Conservation (phyloP, 1,140 invertebrate species). For the Formica selysi region DNA sequence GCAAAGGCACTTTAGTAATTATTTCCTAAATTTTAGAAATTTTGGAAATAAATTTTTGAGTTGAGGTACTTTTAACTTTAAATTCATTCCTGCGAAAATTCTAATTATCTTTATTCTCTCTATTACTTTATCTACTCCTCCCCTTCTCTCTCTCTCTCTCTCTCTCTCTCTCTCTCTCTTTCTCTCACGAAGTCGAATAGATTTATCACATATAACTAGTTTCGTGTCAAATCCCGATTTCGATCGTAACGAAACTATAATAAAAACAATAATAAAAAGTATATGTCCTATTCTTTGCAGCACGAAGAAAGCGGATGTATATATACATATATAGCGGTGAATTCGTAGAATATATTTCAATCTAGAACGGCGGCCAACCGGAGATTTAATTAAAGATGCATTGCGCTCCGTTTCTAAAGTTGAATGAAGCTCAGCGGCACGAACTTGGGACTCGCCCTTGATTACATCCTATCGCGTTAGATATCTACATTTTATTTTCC, state of each 20-base stretch:
- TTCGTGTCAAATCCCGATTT: background rate
- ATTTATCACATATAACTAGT: background rate
- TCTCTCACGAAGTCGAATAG: background rate
- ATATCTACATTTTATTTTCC: slow-evolving; percentile 57
- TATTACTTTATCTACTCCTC: too few species aligned
- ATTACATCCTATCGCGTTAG: slow-evolving; percentile 68
- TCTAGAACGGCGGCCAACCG: slow-evolving; percentile 55
- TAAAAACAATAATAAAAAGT: background rate
- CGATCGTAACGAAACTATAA: background rate
- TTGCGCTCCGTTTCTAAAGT: slow-evolving; percentile 78
- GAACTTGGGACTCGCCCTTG: slow-evolving; percentile 65
- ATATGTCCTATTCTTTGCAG: background rate
- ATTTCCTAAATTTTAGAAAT: background rate
- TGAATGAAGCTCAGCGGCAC: slow-evolving; percentile 72
- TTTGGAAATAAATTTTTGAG: slow-evolving; percentile 32
- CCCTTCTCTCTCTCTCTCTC: too few species aligned
- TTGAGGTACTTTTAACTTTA: background rate
- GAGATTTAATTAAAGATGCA: slow-evolving; percentile 84
- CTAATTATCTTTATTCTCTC: background rate
- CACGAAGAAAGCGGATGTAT: background rate
- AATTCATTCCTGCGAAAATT: slow-evolving; percentile 22
- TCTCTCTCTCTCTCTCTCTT: too few species aligned
- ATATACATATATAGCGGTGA: slow-evolving; percentile 16
- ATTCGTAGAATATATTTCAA: slow-evolving; percentile 79
- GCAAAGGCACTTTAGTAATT: slow-evolving; percentile 17